phyloP scores from a whole-genome alignment of 2,113 vertebrate species.

The Tupaia tana region DNA sequence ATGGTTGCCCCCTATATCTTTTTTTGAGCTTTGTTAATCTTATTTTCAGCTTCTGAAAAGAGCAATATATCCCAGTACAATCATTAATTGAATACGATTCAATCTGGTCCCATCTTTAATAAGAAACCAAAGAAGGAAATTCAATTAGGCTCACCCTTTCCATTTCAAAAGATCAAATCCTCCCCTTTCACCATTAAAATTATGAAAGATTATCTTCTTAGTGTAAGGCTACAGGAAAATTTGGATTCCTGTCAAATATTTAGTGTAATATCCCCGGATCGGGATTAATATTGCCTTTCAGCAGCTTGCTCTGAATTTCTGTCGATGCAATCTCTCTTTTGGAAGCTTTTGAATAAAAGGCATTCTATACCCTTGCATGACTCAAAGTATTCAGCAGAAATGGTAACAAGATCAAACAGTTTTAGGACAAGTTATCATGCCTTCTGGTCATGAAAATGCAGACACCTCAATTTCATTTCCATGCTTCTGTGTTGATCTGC shows the following conservation, averaged over 20 bases:
- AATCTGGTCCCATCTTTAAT: conserved; percentile 63
- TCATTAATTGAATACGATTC: conserved; percentile 61
- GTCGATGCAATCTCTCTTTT: conserved; percentile 70
- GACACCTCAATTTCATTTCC: conserved; percentile 65
- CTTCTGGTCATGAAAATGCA: conserved; percentile 54
- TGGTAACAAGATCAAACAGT: conserved; percentile 73
- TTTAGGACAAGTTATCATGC: conserved; percentile 56
- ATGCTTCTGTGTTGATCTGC: neutral
- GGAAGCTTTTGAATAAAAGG: conserved; percentile 64
- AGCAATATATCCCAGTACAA: conserved; percentile 43
- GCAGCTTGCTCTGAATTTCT: conserved; percentile 66
- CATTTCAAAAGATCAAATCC: conserved; percentile 66
- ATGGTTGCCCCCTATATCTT: neutral
- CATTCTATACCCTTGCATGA: conserved; percentile 50
- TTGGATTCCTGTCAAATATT: conserved; percentile 66
- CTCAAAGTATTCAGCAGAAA: conserved; percentile 66
- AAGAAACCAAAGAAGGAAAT: conserved; percentile 77
- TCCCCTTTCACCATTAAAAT: conserved; percentile 75
- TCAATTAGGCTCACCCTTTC: conserved; percentile 67
- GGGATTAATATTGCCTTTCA: conserved; percentile 69
- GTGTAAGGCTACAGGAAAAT: conserved; percentile 56
- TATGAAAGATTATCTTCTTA: conserved; percentile 78
- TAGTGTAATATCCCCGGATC: conserved; percentile 40
- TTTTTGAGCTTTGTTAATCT: conserved; percentile 49
- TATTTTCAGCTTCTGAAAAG: conserved; percentile 72